phyloP scores from a whole-genome alignment of 92 coral and sea anemone species.

The Blastomussa wellsi region DNA sequence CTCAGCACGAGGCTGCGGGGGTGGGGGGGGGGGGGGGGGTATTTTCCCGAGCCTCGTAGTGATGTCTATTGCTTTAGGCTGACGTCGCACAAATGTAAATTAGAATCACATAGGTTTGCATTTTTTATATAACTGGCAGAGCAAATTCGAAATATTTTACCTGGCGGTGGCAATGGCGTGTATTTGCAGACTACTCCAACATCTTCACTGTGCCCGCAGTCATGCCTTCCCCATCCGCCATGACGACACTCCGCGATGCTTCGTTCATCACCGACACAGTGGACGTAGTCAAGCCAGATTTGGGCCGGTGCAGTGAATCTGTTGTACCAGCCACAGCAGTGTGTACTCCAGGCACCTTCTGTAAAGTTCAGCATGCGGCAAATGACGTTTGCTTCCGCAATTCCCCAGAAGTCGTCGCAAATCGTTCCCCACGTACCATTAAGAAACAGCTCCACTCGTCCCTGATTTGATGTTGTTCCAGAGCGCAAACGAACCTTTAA shows the following conservation, averaged over 20 bases:
- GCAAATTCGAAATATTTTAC: background rate
- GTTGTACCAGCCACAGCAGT: constrained; percentile 37
- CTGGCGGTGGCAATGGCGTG: constrained; percentile 21
- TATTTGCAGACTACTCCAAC: constrained; percentile 46
- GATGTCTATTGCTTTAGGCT: no score
- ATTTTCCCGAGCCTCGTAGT: no score
- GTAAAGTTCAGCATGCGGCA: constrained; percentile 65
- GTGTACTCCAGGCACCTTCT: constrained; percentile 45
- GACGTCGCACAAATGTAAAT: no score
- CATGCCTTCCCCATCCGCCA: constrained; percentile 48
- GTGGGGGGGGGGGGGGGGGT: no score
- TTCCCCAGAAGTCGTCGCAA: constrained; percentile 64
- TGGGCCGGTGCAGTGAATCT: background rate
- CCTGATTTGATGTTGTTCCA: constrained; percentile 49
- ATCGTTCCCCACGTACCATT: constrained; percentile 65
- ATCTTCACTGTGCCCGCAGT: constrained; percentile 24
- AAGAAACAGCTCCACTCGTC: constrained; percentile 53
- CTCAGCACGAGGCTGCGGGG: no score
- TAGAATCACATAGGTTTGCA: no score
- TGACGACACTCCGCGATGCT: constrained; percentile 42
- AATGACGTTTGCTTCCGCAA: constrained; percentile 59
- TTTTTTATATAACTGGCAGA: no score
- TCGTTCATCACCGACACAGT: constrained; percentile 21
- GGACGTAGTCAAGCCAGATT: constrained; percentile 41
- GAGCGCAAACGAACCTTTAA: constrained; percentile 39